Evolutionary conservation across 2,113 vertebrate species (phyloP).

Genomic region (Felis chaus): DNA sequence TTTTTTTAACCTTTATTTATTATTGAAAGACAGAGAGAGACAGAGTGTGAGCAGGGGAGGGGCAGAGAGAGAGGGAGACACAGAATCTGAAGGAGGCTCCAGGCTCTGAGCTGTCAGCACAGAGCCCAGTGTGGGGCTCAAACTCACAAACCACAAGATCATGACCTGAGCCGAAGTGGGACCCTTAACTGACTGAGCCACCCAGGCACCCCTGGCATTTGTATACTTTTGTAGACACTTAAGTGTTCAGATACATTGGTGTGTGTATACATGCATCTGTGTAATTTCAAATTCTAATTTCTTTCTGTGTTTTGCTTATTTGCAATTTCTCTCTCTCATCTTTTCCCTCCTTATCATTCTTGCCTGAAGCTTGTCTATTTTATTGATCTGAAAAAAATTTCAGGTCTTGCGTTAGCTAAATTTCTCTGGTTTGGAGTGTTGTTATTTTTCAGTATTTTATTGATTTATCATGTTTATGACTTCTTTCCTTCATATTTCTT

Average conservation of each 20-base stretch:
- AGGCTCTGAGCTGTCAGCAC: too few relatives aligned
- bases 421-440: background rate
- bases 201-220: background rate
- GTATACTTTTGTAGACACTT: background rate
- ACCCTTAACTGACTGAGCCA: too few relatives aligned
- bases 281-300: conserved; percentile 33
- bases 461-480: background rate
- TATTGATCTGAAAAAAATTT: background rate
- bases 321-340: background rate
- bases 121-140: too few relatives aligned
- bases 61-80: too few relatives aligned
- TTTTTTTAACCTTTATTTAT: background rate
- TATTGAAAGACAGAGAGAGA: too few relatives aligned
- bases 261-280: background rate
- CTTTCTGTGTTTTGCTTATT: background rate
- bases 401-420: background rate
- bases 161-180: too few relatives aligned
- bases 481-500: conserved; percentile 14
- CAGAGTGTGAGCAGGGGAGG: too few relatives aligned
- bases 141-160: too few relatives aligned
- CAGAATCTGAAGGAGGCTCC: too few relatives aligned
- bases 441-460: background rate
- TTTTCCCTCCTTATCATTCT: background rate
- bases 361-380: background rate
- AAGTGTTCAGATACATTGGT: background rate